Conservation (phyloP, 2,888 invertebrate genomes). For the Rhyacophila evoluta region DNA sequence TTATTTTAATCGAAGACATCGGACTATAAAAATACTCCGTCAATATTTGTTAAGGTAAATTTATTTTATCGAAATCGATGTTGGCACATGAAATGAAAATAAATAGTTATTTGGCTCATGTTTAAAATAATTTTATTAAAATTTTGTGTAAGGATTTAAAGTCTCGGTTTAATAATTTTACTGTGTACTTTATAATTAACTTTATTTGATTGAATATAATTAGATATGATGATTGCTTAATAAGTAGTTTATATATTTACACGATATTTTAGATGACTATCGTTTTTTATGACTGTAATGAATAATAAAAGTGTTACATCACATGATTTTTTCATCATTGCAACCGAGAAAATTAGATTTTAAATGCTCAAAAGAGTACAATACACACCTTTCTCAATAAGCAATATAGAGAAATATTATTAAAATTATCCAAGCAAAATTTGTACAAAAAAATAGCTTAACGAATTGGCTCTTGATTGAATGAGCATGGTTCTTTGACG, state of each 20-base stretch:
- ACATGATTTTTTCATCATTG: background rate
- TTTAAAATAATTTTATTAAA: no score
- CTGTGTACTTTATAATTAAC: no score
- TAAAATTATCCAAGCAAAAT: conserved; percentile 3
- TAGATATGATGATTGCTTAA: no score
- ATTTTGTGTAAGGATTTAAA: no score
- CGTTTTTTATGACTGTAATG: background rate
- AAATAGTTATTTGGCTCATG: no score
- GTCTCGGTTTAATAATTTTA: no score
- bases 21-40: no score
- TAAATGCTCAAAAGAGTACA: background rate
- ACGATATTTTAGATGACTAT: background rate
- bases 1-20: no score
- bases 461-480: background rate
- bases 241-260: background rate
- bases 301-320: background rate
- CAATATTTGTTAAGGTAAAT: no score
- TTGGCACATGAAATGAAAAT: no score
- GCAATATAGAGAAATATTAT: background rate
- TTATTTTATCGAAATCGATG: no score
- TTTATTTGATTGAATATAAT: no score
- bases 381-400: conserved; percentile 1
- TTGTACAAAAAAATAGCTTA: background rate
- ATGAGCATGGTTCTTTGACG: background rate
- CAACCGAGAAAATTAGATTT: conserved; percentile 12